These are phyloP conservation scores for Limosa lapponica DNA, from an alignment of 2,797 vertebrate species.

Conservation along the genomic window DNA sequence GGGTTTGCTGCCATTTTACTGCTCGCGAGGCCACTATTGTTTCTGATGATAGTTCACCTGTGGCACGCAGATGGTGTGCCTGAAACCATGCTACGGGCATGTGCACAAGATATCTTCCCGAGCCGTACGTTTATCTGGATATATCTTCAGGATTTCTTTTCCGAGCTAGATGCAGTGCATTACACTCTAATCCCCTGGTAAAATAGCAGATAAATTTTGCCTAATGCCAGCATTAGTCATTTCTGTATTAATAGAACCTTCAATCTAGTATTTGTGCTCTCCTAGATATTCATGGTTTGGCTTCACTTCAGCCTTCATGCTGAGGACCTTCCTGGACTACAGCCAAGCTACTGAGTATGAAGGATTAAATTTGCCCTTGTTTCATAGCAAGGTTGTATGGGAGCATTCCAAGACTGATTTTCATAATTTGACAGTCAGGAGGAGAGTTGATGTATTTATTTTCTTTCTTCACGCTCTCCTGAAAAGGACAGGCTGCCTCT, in stretches of 20 bases:
- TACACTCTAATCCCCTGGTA: background rate
- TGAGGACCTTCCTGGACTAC: conserved; percentile 59
- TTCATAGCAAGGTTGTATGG: conserved; percentile 50
- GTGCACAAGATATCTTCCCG: background rate
- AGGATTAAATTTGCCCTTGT: conserved; percentile 66
- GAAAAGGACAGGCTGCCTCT: conserved; percentile 36
- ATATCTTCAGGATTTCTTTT: background rate
- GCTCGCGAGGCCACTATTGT: background rate
- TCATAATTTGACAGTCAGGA: conserved; percentile 65
- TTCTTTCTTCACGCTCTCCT: background rate
- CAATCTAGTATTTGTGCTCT: conserved; percentile 44
- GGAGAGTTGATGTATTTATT: conserved; percentile 65
- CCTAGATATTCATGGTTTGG: conserved; percentile 21
- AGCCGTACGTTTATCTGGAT: background rate
- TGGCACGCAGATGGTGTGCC: rapidly evolving
- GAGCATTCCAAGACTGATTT: conserved; percentile 62
- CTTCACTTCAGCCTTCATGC: conserved; percentile 38
- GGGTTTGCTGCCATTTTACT: background rate
- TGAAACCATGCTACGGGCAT: background rate
- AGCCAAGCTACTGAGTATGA: conserved; percentile 55
- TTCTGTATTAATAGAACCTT: conserved; percentile 32
- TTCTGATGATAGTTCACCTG: background rate
- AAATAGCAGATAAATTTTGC: conserved; percentile 7
- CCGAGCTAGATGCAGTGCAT: background rate
- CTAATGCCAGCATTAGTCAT: background rate